phyloP scores from a whole-genome alignment of 1,140 invertebrate species.

The Drosophila leontia region DNA sequence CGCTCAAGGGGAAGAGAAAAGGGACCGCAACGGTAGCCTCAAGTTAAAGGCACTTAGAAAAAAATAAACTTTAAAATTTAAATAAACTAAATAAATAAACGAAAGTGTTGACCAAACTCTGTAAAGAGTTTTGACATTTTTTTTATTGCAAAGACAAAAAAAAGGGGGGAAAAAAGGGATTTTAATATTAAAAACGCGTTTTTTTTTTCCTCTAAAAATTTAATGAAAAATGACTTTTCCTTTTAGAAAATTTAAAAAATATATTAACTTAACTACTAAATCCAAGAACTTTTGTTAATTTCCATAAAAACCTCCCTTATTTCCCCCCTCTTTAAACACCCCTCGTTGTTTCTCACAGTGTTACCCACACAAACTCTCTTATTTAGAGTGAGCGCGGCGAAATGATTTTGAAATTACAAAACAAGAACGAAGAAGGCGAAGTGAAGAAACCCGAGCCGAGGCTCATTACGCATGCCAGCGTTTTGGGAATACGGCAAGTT shows the following conservation, averaged over 20 bases:
- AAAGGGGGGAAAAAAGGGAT: no score
- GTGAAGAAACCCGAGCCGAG: slow-evolving; percentile 46
- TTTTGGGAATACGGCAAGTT: slow-evolving; percentile 70
- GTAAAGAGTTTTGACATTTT: no score
- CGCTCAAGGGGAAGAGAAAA: slow-evolving; percentile 4
- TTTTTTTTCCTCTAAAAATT: no score
- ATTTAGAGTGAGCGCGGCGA: slow-evolving; percentile 46
- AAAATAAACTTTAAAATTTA: not conserved
- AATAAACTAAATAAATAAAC: no score
- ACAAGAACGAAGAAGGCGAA: slow-evolving; percentile 47
- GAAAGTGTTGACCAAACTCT: no score
- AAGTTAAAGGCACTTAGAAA: slow-evolving; percentile 23
- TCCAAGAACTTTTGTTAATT: not conserved
- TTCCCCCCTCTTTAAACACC: not conserved
- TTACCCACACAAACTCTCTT: slow-evolving; percentile 1
- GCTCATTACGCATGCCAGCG: slow-evolving; percentile 75
- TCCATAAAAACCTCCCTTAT: not conserved
- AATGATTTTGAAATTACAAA: slow-evolving; percentile 80
- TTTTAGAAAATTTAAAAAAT: no score
- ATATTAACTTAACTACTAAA: not conserved
- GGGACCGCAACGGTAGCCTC: slow-evolving; percentile 24
- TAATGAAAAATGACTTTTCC: no score
- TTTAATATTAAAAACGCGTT: no score
- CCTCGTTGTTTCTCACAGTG: not conserved
- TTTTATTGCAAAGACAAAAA: no score